phyloP scores from a whole-genome alignment of 2,113 vertebrate species.

The Formicarius rufipectus region DNA sequence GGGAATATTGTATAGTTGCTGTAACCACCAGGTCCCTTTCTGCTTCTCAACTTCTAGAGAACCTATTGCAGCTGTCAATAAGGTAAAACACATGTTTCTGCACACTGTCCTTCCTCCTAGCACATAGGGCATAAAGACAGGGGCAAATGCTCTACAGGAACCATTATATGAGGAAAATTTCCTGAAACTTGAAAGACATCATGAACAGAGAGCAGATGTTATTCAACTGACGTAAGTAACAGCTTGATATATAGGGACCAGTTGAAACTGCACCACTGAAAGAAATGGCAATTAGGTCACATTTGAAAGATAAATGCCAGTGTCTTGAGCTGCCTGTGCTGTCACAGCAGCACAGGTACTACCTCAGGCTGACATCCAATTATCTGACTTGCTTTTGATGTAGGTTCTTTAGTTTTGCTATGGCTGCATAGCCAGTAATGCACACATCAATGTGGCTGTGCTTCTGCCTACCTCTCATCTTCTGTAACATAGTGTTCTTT shows the following conservation, averaged over 20 bases:
- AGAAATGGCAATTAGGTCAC: neutral
- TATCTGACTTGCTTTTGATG: neutral
- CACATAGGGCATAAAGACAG: neutral
- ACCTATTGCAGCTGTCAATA: neutral
- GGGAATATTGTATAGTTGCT: neutral
- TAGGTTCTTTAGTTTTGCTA: neutral
- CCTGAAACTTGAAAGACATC: neutral
- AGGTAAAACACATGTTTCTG: neutral
- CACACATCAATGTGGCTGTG: neutral
- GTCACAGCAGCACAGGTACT: neutral
- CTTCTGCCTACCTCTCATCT: neutral
- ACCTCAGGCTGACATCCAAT: neutral
- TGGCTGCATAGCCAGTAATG: neutral
- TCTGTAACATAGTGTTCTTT: neutral
- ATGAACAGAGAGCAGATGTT: neutral
- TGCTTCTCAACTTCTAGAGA: neutral
- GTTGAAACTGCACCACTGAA: neutral
- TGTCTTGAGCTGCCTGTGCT: neutral
- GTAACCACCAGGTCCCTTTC: neutral
- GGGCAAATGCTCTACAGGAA: neutral
- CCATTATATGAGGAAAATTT: neutral
- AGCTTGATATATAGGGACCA: neutral
- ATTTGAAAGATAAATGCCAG: neutral
- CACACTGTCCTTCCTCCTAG: neutral
- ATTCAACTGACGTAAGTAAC: neutral